Evolutionary conservation across 2,797 vertebrate genomes (phyloP).

Genomic region (Amphiprion clarkii): DNA sequence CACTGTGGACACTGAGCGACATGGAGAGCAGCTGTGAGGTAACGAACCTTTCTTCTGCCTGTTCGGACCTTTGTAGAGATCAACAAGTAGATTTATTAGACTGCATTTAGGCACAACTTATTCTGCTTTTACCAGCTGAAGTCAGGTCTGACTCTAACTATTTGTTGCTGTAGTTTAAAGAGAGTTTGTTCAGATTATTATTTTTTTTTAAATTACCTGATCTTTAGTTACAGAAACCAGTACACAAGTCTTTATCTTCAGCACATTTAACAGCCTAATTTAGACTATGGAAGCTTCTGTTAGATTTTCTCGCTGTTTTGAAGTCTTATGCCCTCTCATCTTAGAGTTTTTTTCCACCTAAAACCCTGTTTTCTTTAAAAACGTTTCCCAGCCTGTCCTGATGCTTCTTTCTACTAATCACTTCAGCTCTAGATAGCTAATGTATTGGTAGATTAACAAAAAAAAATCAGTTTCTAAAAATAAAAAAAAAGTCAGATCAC

Average conservation of each 20-base stretch:
- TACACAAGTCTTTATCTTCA: background rate
- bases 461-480: too few relatives aligned
- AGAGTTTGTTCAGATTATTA: background rate
- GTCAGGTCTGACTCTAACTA: too few relatives aligned
- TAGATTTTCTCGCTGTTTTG: background rate
- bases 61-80: background rate
- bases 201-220: background rate
- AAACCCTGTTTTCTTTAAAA: background rate
- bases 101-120: too few relatives aligned
- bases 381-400: background rate
- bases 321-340: background rate
- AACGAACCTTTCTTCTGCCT: conserved; percentile 12
- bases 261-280: background rate
- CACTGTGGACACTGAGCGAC: conserved; percentile 12
- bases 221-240: too few relatives aligned
- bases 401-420: background rate
- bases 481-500: too few relatives aligned
- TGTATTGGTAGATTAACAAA: too few relatives aligned
- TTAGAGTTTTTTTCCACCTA: background rate
- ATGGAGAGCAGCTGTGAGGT: conserved; percentile 68
- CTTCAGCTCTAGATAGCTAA: background rate
- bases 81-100: background rate
- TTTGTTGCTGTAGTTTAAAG: background rate
- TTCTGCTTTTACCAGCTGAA: background rate
- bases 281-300: background rate